Evolutionary conservation across 1,140 invertebrate species (phyloP).

Genomic region (Goniozus legneri): DNA sequence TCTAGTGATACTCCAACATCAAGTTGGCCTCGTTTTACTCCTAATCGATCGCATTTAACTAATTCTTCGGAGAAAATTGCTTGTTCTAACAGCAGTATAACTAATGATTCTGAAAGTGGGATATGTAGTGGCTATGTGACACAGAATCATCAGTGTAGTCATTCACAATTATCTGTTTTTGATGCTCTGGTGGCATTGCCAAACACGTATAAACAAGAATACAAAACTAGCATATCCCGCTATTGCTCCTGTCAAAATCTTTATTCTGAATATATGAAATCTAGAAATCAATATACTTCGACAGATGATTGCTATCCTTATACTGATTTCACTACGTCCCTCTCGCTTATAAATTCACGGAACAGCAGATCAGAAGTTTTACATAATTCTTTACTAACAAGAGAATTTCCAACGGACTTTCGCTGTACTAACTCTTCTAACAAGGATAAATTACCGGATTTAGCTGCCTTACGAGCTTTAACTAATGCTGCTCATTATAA

Average conservation of each 20-base stretch:
- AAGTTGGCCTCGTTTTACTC: conserved; percentile 40
- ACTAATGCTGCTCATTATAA: conserved; percentile 38
- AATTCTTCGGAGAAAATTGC: conserved; percentile 34
- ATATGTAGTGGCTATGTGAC: conserved; percentile 29
- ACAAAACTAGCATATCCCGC: conserved; percentile 9
- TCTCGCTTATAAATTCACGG: conserved; percentile 19
- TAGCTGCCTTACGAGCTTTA: conserved; percentile 20
- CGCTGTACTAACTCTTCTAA: conserved; percentile 18
- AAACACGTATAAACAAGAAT: conserved; percentile 17
- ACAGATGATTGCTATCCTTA: conserved; percentile 7
- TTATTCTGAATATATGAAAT: conserved; percentile 8
- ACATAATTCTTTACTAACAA: conserved; percentile 35
- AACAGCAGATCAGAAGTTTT: conserved; percentile 29
- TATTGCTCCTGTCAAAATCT: conserved; percentile 12
- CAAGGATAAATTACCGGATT: conserved; percentile 23
- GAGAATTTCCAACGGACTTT: conserved; percentile 16
- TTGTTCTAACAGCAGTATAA: conserved; percentile 18
- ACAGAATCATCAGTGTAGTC: conserved; percentile 26
- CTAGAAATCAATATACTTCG: conserved; percentile 6
- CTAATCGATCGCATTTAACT: conserved; percentile 45
- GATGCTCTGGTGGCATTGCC: conserved; percentile 16
- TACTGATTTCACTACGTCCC: conserved; percentile 16
- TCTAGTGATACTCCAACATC: conserved; percentile 36
- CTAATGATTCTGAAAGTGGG: conserved; percentile 19
- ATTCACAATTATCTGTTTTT: conserved; percentile 28